Percentiles rank a stretch among this genome's conserved stretches.
phyloP scores from a whole-genome alignment of 2,113 vertebrate genomes.

The Agapornis roseicollis region DNA sequence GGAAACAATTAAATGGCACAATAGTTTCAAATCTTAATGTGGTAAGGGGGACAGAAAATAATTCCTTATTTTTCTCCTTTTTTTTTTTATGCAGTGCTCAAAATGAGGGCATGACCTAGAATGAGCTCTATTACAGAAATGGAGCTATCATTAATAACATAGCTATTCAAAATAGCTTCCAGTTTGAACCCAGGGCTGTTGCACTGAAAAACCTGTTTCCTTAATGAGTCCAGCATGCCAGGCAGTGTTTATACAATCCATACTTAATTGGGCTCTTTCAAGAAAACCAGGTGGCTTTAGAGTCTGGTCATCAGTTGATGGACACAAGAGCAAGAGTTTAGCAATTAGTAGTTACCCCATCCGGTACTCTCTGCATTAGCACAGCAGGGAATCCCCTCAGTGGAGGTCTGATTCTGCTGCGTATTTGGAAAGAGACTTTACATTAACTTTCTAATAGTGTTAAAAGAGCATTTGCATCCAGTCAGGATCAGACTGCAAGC shows the following conservation, averaged over 20 bases:
- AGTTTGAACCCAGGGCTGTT: constrained; percentile 64
- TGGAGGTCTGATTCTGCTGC: background rate
- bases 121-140: constrained; percentile 52
- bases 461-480: background rate
- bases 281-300: background rate
- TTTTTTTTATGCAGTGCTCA: background rate
- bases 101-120: constrained; percentile 62
- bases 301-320: constrained; percentile 22
- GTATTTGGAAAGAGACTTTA: background rate
- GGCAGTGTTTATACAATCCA: constrained; percentile 69
- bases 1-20: constrained; percentile 64
- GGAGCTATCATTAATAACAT: constrained; percentile 62
- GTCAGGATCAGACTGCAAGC: background rate
- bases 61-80: constrained; percentile 21
- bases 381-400: constrained; percentile 30
- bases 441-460: background rate
- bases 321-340: constrained; percentile 28
- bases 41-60: constrained; percentile 33
- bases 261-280: constrained; percentile 60
- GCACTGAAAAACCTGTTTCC: constrained; percentile 55
- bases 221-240: constrained; percentile 64
- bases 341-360: constrained; percentile 31
- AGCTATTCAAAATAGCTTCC: constrained; percentile 60
- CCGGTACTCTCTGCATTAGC: constrained; percentile 2
- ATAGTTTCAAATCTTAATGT: constrained; percentile 14